Base-by-base conservation (phyloP, 2,888 invertebrate genomes). In the Rambutsinella grinnellia region DNA sequence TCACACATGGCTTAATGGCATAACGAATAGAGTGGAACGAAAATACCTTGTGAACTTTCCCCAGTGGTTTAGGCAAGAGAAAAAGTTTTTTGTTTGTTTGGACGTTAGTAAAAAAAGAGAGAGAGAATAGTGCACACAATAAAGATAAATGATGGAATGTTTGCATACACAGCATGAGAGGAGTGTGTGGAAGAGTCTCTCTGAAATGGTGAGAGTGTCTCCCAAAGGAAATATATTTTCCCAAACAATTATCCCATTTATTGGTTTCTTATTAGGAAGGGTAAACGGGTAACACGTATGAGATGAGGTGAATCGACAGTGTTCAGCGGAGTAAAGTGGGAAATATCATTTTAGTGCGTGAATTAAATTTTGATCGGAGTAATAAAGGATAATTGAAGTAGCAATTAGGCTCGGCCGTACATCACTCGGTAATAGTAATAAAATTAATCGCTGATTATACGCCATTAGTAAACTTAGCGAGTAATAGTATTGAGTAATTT, bases 221-320 rank as follows among this genome's bases (percentile, higher is more conserved):
- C 66, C 66, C 66, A 47, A 10, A 47, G 66, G 66, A 66, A 36
- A 57, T 66, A 65, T 66, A 56, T 54, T 28, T 57, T 57, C 57
- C 26, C 57, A 46, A 46, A 44, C 56, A 66, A 66, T 66, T 66
- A 57, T 66, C 57, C 57, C 57, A 47, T 17, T 19, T 65, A 65
- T 54, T 54, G 65, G 56, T n/a, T 19, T 36, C 36, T 36, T 36
- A 36, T 36, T 36, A 36, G 36, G 5, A 13, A 36, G 36, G n/a
- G n/a, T n/a, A n/a, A n/a, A n/a, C n/a, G n/a, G n/a, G n/a, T n/a
- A n/a, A n/a, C n/a, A n/a, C n/a, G n/a, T 36, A 13, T 13, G 36
- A 36, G 36, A n/a, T 36, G 36, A 36, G 36, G 6, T 36, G 36
- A 5, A 36, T 5, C 36, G 36, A 36, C 5, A 36, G 36, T n/a